A percentile compares a stretch with the other conserved stretches of the same genome.
Conservation (phyloP, 2,888 invertebrate species). For the Eucera pruinosa region DNA sequence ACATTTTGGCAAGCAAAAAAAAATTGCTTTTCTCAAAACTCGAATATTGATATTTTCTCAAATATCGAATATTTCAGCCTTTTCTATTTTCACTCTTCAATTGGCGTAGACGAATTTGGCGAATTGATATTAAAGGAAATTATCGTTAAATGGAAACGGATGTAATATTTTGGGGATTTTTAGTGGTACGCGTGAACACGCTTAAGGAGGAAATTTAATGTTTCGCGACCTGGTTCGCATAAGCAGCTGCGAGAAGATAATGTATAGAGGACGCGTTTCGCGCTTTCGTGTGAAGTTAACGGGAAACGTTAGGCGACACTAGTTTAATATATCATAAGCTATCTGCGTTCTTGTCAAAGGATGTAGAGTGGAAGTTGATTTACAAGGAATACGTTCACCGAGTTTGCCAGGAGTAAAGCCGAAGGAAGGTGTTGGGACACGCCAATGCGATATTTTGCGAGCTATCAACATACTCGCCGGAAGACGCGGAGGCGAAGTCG, state of each 20-base stretch:
- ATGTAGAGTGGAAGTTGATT: constrained; percentile 26
- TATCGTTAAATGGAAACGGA: too few species aligned
- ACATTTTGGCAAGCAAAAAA: too few species aligned
- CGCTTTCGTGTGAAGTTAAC: constrained; percentile 1
- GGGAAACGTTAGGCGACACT: background rate
- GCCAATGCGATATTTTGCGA: background rate
- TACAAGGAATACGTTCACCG: constrained; percentile 10
- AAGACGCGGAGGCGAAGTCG: background rate
- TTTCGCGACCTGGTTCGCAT: background rate
- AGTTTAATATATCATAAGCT: constrained; percentile 26
- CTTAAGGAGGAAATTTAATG: too few species aligned
- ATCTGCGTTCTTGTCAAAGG: constrained; percentile 20
- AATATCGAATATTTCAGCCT: too few species aligned
- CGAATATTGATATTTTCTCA: too few species aligned
- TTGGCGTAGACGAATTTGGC: too few species aligned
- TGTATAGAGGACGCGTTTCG: background rate
- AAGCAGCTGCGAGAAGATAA: constrained; percentile 7
- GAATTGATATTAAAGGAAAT: too few species aligned
- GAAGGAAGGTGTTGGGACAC: constrained; percentile 1
- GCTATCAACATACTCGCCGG: constrained; percentile 2
- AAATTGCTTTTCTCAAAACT: too few species aligned
- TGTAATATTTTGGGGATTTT: too few species aligned
- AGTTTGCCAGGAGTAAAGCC: too few species aligned
- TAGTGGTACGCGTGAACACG: background rate
- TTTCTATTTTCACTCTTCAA: too few species aligned